Percentiles rank a stretch among this genome's conserved stretches.
Conservation (phyloP, 2,113 vertebrate genomes). For the Zosterops hypoxanthus region DNA sequence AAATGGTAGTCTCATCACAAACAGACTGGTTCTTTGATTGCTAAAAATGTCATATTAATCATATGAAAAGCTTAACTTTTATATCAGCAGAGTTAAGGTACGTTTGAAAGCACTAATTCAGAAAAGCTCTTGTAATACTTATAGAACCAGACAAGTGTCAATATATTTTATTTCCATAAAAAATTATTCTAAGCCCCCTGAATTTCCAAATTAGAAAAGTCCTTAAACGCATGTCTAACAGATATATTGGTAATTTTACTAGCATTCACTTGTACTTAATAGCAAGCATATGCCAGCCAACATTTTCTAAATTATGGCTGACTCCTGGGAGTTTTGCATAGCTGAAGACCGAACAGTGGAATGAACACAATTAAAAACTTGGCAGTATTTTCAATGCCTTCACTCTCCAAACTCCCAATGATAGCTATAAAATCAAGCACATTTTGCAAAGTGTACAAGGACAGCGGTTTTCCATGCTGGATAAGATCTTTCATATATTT, state of each 20-base stretch:
- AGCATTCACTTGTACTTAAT: neutral
- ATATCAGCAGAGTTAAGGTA: neutral
- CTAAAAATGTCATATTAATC: neutral
- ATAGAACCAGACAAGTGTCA: neutral
- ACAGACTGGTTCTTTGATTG: neutral
- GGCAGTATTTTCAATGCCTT: neutral
- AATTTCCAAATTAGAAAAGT: neutral
- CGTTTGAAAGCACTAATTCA: neutral
- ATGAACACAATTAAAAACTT: slow-evolving; percentile 22
- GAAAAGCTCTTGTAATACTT: neutral
- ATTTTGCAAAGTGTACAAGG: neutral
- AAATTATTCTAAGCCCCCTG: neutral
- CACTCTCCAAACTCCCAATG: neutral
- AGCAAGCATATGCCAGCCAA: neutral
- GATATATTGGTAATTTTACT: neutral
- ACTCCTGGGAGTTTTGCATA: neutral
- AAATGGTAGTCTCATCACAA: neutral
- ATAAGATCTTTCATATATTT: neutral
- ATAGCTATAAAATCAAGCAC: neutral
- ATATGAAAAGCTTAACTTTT: neutral
- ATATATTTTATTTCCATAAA: neutral
- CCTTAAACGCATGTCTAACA: neutral
- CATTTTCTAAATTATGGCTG: neutral
- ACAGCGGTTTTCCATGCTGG: neutral
- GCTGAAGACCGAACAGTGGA: neutral